Evolutionary conservation across 2,113 vertebrate species (phyloP), one percentile per base, ranked within the genome.

Genomic region (Scopus umbretta): DNA sequence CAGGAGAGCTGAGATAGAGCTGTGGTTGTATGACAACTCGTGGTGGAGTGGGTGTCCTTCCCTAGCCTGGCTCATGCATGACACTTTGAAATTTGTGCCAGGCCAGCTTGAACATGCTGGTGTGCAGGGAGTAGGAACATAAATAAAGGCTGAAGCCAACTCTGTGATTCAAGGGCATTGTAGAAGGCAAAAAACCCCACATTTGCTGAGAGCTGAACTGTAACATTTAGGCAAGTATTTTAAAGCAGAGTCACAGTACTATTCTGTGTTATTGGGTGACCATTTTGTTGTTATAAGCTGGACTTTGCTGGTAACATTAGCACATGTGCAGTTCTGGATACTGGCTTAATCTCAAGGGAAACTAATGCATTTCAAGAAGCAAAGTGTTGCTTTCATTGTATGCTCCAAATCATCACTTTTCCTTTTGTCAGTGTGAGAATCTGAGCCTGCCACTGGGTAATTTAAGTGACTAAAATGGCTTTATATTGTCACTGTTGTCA

Each of bases 401-500:
- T 56, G 62, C 66, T 93, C 87, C 58, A 75, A 76, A 83, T 29
- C 72, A 36, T 63, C 61, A 5, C 67, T 94, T 91, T 11, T 62
- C 75, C 75, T 86, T 76, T 86, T 40, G 68, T 92, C 83, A 13
- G 29, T 20, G 89, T 59, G 76, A 49, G 86, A 84, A 63, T 75
- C 81, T 74, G 65, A 91, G 91, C 80, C 80, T 91, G 56, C 70
- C 83, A 59, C 74, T 66, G 90, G 91, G 94, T 79, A 27, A 90
- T 95, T 94, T 76, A 63, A 75, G 85, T 82, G 90, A 49, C 87
- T 94, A 29, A 72, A 43, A 76, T 80, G 78, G 49, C 50, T 94
- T 96, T 87, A 36, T 49, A 55, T 58, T 89, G 83, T 43, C 89
- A 88, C 87, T 79, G 84, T 18, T 96, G 96, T 91, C 96, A 93